Evolutionary conservation across 2,888 invertebrate species (phyloP).

Genomic region (Lottia scabra): DNA sequence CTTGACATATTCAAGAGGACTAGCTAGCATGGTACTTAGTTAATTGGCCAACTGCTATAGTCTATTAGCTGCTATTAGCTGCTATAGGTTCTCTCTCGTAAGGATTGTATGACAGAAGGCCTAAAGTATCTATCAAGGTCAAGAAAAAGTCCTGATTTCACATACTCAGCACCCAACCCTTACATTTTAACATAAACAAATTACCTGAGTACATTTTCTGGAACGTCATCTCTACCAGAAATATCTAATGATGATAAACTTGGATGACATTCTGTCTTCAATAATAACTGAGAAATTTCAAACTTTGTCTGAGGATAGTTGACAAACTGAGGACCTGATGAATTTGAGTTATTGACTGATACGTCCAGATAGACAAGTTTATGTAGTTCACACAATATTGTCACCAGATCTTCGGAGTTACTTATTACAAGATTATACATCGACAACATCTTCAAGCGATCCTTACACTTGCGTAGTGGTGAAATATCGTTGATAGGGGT

Average conservation of each 20-base stretch:
- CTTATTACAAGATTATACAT: constrained; percentile 74
- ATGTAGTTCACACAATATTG: constrained; percentile 72
- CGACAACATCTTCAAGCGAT: constrained; percentile 74
- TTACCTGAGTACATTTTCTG: constrained; percentile 55
- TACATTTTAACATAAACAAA: not conserved
- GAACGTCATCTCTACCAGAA: constrained; percentile 75
- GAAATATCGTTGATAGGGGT: constrained; percentile 76
- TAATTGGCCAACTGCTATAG: too few relatives aligned
- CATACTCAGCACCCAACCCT: not conserved
- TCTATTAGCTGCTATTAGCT: not conserved
- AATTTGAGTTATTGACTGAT: constrained; percentile 72
- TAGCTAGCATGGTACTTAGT: too few relatives aligned
- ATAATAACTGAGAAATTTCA: constrained; percentile 55
- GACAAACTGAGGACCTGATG: constrained; percentile 70
- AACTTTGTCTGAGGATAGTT: constrained; percentile 68
- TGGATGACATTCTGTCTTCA: constrained; percentile 69
- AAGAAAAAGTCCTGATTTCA: not conserved
- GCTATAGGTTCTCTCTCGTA: too few relatives aligned
- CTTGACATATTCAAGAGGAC: too few relatives aligned
- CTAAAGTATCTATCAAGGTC: too few relatives aligned
- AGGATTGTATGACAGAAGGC: too few relatives aligned
- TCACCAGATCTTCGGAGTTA: constrained; percentile 67
- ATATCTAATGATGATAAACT: constrained; percentile 76
- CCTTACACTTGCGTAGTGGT: constrained; percentile 73
- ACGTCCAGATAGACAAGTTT: constrained; percentile 74